phyloP scores from a whole-genome alignment of 2,888 invertebrate genomes.

The Monoplex corrugatus region DNA sequence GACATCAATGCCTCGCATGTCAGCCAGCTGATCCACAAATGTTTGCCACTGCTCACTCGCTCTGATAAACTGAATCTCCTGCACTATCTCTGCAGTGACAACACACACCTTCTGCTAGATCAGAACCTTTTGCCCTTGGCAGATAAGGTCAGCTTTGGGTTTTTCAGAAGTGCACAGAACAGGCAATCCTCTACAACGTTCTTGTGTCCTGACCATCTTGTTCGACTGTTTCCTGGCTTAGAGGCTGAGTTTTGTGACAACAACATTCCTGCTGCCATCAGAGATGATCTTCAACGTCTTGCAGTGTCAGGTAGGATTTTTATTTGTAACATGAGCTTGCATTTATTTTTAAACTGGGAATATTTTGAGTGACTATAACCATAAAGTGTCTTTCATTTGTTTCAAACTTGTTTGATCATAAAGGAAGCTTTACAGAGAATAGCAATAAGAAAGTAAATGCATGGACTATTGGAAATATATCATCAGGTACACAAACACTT shows the following conservation, averaged over 20 bases:
- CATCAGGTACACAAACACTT: no score
- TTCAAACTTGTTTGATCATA: background rate
- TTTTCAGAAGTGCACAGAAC: background rate
- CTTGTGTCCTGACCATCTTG: background rate
- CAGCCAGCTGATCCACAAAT: background rate
- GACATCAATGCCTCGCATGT: background rate
- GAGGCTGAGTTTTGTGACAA: constrained; percentile 13
- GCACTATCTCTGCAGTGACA: constrained; percentile 24
- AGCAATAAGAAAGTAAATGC: no score
- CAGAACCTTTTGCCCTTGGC: constrained; percentile 35
- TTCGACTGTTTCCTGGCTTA: constrained; percentile 27
- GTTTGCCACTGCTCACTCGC: background rate
- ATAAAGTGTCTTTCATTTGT: background rate
- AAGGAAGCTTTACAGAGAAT: no score
- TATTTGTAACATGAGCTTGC: background rate
- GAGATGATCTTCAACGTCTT: constrained; percentile 21
- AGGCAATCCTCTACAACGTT: background rate
- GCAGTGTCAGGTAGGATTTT: constrained; percentile 15
- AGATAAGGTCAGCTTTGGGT: constrained; percentile 13
- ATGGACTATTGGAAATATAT: no score
- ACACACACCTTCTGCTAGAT: background rate
- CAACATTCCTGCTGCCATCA: background rate
- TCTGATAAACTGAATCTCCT: constrained; percentile 34
- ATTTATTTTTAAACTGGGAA: background rate
- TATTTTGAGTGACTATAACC: no score